Evolutionary conservation across 2,888 invertebrate genomes (phyloP).

Genomic region (Loripinus fragilis): DNA sequence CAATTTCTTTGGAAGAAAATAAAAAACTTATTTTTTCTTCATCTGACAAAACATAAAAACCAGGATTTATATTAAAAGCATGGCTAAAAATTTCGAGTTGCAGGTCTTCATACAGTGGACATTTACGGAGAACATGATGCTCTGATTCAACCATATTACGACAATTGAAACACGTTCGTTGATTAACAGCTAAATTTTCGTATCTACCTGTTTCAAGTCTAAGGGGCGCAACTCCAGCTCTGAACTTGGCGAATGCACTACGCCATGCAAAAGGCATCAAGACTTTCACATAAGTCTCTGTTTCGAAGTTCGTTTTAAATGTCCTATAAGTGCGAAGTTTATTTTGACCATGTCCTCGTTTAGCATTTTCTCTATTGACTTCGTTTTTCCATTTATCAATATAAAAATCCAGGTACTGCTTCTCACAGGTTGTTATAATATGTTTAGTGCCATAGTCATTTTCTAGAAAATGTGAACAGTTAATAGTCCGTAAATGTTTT

Average conservation of each 20-base stretch:
- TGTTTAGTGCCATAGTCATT: neutral
- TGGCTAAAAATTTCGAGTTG: constrained; percentile 8
- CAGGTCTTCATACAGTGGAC: constrained; percentile 14
- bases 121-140: constrained; percentile 4
- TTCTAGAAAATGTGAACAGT: neutral
- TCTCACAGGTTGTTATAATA: neutral
- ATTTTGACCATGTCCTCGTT: neutral
- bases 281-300: neutral
- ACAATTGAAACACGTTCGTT: constrained; percentile 22
- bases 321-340: neutral
- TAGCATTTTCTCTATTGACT: neutral
- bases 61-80: neutral
- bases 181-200: constrained; percentile 10
- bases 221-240: constrained; percentile 6
- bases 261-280: constrained; percentile 5
- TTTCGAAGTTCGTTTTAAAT: constrained; percentile 16
- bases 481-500: neutral
- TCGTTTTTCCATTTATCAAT: neutral
- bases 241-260: constrained; percentile 2
- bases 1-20: neutral
- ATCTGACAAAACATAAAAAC: neutral
- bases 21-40: neutral
- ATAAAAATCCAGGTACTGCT: neutral
- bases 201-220: constrained; percentile 20
- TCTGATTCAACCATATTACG: neutral